These are phyloP conservation scores for Mythimna pallens DNA, from an alignment of 2,888 invertebrate species.

Conservation along the genomic window DNA sequence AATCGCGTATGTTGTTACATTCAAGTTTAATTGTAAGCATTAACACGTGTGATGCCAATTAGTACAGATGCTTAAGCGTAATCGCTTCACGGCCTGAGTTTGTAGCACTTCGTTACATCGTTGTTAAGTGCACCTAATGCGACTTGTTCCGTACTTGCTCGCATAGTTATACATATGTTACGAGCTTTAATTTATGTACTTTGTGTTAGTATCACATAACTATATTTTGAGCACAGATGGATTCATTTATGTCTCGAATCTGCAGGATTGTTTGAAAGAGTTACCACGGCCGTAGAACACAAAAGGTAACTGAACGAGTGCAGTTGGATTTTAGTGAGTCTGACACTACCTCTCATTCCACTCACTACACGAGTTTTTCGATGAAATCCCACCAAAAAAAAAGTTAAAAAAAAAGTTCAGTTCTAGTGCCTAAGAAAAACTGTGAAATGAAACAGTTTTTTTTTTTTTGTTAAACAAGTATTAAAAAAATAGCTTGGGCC, in stretches of 20 bases:
- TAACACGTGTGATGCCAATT: constrained; percentile 73
- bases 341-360: background rate
- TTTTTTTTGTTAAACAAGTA: no score
- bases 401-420: no score
- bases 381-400: no score
- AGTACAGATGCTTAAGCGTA: constrained; percentile 67
- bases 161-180: constrained; percentile 34
- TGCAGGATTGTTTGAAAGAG: background rate
- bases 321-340: background rate
- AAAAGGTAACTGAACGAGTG: no score
- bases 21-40: constrained; percentile 70
- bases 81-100: constrained; percentile 64
- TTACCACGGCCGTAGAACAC: no score
- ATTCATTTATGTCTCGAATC: background rate
- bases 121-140: constrained; percentile 63
- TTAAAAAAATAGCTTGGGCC: no score
- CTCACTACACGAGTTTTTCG: no score
- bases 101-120: constrained; percentile 60
- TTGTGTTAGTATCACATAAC: background rate
- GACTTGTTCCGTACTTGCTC: constrained; percentile 55
- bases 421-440: no score
- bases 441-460: no score
- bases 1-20: constrained; percentile 46
- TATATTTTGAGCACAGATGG: background rate
- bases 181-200: constrained; percentile 28